Evolutionary conservation across 2,888 invertebrate species (phyloP).

Genomic region (Trachelus stipa): DNA sequence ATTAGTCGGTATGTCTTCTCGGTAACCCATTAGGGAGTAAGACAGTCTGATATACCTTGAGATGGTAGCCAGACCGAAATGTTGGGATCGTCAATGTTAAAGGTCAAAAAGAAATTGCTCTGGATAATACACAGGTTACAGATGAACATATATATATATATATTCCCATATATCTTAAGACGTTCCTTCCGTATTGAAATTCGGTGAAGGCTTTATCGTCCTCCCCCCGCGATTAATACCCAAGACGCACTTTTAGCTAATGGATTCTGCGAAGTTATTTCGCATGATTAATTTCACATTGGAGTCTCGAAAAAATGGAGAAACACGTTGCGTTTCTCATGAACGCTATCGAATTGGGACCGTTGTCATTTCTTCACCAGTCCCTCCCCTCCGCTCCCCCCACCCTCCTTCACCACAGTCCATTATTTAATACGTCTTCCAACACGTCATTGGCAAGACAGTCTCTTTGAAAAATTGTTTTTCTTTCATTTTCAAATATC

Average conservation of each 20-base stretch:
- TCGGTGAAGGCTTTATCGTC: not conserved
- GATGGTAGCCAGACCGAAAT: not conserved
- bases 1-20: not conserved
- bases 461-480: constrained; percentile 1
- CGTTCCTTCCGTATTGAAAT: not conserved
- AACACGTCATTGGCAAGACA: not conserved
- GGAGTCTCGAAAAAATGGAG: constrained; percentile 33
- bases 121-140: not conserved
- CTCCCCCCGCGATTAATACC: not conserved
- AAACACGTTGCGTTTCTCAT: constrained; percentile 20
- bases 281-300: constrained; percentile 62
- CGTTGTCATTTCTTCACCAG: constrained; percentile 7
- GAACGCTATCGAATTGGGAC: constrained; percentile 3
- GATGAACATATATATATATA: no score
- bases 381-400: constrained; percentile 15
- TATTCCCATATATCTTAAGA: not conserved
- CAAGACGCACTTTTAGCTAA: constrained; percentile 38
- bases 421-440: not conserved
- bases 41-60: not conserved
- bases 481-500: not conserved
- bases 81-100: not conserved
- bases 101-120: not conserved
- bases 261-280: constrained; percentile 62
- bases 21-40: not conserved
- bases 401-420: not conserved